These are phyloP conservation scores for Papilio polytes DNA, from an alignment of 1,140 invertebrate genomes.

Conservation along the genomic window DNA sequence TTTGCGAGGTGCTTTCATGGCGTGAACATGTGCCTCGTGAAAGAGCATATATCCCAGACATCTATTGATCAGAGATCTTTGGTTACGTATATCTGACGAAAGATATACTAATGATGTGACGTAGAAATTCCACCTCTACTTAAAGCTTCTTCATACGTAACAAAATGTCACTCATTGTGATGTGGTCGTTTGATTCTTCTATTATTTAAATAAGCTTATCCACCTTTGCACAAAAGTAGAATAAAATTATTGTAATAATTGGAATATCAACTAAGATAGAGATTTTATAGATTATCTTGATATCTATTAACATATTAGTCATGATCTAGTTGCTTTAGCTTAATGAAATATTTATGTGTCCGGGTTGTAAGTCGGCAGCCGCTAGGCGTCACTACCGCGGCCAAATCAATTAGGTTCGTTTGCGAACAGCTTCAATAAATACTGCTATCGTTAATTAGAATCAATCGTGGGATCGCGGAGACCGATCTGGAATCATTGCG, in stretches of 20 bases:
- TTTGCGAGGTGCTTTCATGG: constrained; percentile 58
- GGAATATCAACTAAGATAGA: not conserved
- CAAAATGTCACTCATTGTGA: not conserved
- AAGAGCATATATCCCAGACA: constrained; percentile 7
- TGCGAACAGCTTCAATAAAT: constrained; percentile 80
- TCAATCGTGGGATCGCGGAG: constrained; percentile 78
- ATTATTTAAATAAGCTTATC: no score
- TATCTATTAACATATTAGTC: constrained; percentile 23
- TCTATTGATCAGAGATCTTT: not conserved
- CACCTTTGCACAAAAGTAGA: no score
- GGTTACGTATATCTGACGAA: not conserved
- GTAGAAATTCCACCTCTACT: not conserved
- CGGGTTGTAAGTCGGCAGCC: constrained; percentile 55
- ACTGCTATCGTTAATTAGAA: constrained; percentile 82
- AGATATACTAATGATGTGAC: not conserved
- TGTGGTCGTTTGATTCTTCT: no score
- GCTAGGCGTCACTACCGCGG: constrained; percentile 56
- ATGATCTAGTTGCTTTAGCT: constrained; percentile 13
- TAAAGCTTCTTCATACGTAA: not conserved
- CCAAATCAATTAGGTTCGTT: constrained; percentile 81
- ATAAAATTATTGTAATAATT: not conserved
- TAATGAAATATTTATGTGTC: constrained; percentile 50
- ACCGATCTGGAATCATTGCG: constrained; percentile 73
- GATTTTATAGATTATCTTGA: not conserved
- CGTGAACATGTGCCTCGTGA: constrained; percentile 36